These are phyloP conservation scores for Cacoxenus indagator DNA, from an alignment of 2,888 invertebrate species.

Conservation along the genomic window DNA sequence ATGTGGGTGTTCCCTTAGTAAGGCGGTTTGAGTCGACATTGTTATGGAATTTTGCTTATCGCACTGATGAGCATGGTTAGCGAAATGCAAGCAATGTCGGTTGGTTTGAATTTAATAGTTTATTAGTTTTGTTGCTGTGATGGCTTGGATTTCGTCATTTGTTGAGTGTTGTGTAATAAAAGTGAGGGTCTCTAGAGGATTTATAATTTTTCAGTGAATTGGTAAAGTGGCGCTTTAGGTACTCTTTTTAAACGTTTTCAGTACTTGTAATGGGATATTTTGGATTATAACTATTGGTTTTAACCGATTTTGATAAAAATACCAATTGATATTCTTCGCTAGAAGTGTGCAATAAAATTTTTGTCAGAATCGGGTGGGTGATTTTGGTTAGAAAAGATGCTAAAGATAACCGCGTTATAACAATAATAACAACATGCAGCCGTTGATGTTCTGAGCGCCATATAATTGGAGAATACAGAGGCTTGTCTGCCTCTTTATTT, in stretches of 20 bases:
- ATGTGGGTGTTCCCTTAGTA: neutral
- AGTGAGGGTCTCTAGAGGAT: neutral
- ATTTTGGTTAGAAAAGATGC: no score
- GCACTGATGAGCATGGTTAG: neutral
- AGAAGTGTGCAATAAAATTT: no score
- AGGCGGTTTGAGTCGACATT: neutral
- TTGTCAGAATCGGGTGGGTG: no score
- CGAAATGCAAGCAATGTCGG: neutral
- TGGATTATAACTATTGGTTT: no score
- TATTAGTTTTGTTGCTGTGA: neutral
- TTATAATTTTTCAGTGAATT: neutral
- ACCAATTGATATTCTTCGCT: no score
- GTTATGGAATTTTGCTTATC: neutral
- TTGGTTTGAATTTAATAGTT: neutral
- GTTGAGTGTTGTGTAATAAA: neutral
- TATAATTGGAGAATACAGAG: no score
- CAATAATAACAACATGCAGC: no score
- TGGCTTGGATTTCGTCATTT: neutral
- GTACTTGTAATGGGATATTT: neutral
- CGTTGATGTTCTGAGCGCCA: no score
- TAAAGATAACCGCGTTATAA: no score
- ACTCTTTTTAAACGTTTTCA: neutral
- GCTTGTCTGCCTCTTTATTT: no score
- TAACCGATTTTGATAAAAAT: no score
- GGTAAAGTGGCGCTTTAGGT: neutral